Base-by-base conservation (phyloP, 2,888 invertebrate genomes). In the Acleris cristana region DNA sequence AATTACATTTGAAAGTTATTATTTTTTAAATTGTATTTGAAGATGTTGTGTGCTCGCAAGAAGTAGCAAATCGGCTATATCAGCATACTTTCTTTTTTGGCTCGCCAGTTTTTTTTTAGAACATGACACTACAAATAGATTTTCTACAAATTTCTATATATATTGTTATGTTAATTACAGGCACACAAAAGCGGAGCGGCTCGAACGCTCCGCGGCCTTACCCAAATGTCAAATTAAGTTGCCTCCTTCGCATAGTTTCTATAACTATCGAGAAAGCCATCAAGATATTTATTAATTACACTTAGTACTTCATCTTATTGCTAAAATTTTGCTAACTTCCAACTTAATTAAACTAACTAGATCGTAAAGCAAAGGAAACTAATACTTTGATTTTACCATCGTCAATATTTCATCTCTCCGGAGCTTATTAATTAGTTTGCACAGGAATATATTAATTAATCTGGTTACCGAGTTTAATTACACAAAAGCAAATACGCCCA, bases 261-360 rank as follows among this genome's bases (percentile, higher is more conserved):
- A 14, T 49, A 57, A 57, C 57, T 57, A 45, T 45, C 44, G 23
- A 10, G n/a, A n/a, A 45, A 23, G 23, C 26, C 1, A 21, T 12
- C 52, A 18, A 51, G 44, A 8, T 57, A 48, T 57, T 57, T 45
- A 59, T 59, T 59, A 59, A 59, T 59, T 49, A 48, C 58, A 59
- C 59, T 59, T 49, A 18, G 7, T 34, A 58, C 40, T 45, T 56
- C 16, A 8, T 7, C 56, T 26, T 30, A 10, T 19, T 40, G 14
- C 23, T 56, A 3, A 57, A 57, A 40, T 57, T 45, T 19, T 57
- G 21, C 57, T 10, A 34, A 59, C 49, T 59, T 34, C 26, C 18
- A 30, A 59, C 26, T 59, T 51, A 59, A 56, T 44, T 54, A 54
- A 48, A 45, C 21, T 26, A 53, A 44, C 40, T 45, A 57, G 23